These are phyloP conservation scores for Anabas testudineus DNA, from an alignment of 2,797 vertebrate species.

Conservation along the genomic window DNA sequence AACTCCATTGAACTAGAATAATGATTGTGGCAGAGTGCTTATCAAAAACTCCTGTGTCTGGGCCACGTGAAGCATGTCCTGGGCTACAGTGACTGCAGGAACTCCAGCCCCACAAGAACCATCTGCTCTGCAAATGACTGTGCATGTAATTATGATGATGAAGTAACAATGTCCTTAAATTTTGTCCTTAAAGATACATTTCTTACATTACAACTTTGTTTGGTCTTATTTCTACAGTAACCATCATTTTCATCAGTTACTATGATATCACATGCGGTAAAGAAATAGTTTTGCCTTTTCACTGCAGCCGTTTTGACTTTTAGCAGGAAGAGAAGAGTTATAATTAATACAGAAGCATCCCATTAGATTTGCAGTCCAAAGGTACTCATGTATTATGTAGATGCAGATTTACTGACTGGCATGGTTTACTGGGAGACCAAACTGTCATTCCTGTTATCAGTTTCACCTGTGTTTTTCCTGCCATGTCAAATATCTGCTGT, in stretches of 20 bases:
- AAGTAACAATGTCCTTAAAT: background rate
- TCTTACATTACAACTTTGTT: too few species aligned
- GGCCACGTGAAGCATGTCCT: conserved; percentile 53
- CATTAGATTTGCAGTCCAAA: too few species aligned
- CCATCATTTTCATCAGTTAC: background rate
- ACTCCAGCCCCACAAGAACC: conserved; percentile 20
- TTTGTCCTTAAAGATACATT: background rate
- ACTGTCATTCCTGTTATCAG: too few species aligned
- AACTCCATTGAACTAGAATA: conserved; percentile 62
- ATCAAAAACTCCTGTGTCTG: conserved; percentile 53
- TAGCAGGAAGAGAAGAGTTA: background rate
- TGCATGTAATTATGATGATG: conserved; percentile 25
- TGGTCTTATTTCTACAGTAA: background rate
- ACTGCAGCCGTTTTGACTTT: background rate
- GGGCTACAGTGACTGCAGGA: conserved; percentile 21
- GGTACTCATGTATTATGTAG: too few species aligned
- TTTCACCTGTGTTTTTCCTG: too few species aligned
- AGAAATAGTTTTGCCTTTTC: background rate
- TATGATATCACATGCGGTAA: background rate
- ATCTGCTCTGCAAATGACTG: conserved; percentile 18
- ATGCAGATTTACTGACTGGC: too few species aligned
- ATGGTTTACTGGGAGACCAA: too few species aligned
- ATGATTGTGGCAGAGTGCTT: conserved; percentile 62
- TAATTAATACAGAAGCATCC: too few species aligned
- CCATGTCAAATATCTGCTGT: background rate